Base-by-base conservation (phyloP, 2,888 invertebrate genomes). In the Caenorhabditis wallacei region DNA sequence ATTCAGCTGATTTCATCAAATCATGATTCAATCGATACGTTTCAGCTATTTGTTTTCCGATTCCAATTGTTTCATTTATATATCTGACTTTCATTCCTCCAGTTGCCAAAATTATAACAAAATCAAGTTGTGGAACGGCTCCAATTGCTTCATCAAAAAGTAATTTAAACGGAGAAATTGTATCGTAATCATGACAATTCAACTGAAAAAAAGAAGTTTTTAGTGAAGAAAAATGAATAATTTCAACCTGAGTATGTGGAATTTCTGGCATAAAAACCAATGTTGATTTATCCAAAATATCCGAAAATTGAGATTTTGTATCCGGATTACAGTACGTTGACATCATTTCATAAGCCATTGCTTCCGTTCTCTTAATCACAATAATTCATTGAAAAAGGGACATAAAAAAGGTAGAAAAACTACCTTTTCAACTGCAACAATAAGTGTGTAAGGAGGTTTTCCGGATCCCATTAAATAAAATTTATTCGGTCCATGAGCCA, bases 121-220 rank as follows among this genome's bases (percentile, higher is more conserved):
- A 84, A 71, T 91, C 90, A 24, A 91, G 87, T 66, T 89, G 85
- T 0, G 90, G 89, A 26, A 88, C 79, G 1, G 71, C 75, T 13
- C 74, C 57, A 51, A 89, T 30, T 16, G 89, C 81, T 24, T 87
- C 85, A 53, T 84, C 72, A 30, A 90, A 57, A 8, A 91, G 70
- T 16, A 84, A 69, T 46, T 88, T 84, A 82, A 91, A 91, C 11
- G 91, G 91, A 3, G 87, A 86, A 61, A 91, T 87, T 10, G 90
- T 89, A 24, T 85, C 87, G 80, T 91, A 91, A 79, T 91, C 91
- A 79, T 91, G 91, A 56, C 91, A 91, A 56, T 89, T 91, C 24
- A 89, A 57, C 83, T 88, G 80, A 22, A 64, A 64, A 48, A 30
- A 56, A 30, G 30, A 30, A 30, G 8, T 30, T 30, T 3, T 5